Base-by-base conservation (phyloP, 2,888 invertebrate genomes). In the Leptopilina syphax region DNA sequence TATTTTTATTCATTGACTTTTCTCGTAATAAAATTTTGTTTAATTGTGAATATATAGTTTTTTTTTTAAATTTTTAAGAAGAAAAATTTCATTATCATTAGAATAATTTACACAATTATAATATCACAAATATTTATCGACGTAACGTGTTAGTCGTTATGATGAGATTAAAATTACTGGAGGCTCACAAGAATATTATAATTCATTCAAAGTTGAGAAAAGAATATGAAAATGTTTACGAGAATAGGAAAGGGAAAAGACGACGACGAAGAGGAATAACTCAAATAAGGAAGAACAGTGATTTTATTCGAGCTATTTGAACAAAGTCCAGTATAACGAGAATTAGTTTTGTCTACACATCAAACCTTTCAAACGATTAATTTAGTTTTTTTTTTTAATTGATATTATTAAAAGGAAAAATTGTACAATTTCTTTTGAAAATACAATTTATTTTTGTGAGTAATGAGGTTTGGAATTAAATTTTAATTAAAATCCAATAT, bases 141-240 rank as follows among this genome's bases (percentile, higher is more conserved):
- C 6, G 18, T 47, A 44, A 3, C 47, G 47, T 44, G 67, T 47
- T 47, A 63, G 47, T 18, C 67, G 47, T 67, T 67, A 67, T 67
- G 67, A 67, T 44, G 47, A 47, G 41, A 67, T 44, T 67, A 44
- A 67, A 67, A 67, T 44, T 44, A 67, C 67, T 67, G 67, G 44
- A 67, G 67, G n/a, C 44, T 50, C 10, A 50, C 47, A 47, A 67
- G n/a, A n/a, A 67, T 18, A 18, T 67, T 47, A 67, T 67, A 18
- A 67, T 67, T 18, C 67, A 44, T 67, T 67, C 27, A 18, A 8
- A 47, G 44, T 67, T 44, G 47, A 8, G 67, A 67, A 67, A 12
- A 44, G 44, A 44, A 18, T 67, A 47, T n/a, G 67, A 47, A 18
- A 67, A n/a, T 44, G 10, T 34, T 34, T 18, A 8, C 44, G 41